Evolutionary conservation across 2,113 vertebrate species (phyloP), one percentile per base, ranked within the genome.

Genomic region (Eulemur macaco): DNA sequence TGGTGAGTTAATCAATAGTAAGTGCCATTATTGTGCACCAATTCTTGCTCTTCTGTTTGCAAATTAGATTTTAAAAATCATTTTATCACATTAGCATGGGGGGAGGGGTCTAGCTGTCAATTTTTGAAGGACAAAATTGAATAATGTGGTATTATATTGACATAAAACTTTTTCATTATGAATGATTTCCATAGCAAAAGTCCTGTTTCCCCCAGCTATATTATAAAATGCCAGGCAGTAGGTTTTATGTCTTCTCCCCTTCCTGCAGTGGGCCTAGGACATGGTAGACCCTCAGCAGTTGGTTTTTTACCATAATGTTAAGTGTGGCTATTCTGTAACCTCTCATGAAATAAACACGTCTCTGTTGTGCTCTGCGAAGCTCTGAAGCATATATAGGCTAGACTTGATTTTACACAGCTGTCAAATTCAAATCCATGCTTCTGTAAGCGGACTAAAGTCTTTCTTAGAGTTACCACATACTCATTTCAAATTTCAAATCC

Each of bases 21-120:
- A 89, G 21, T 56, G 25, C 11, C 64, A 8, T 45, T 85, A 39
- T 63, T 81, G 31, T 69, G 74, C 81, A 90, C 66, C 71, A 82
- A 88, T 92, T 63, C 85, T 92, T 90, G 15, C 25, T 69, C 42
- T 89, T 89, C 37, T 92, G 64, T 91, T 90, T 91, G 45, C 69
- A 96, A 80, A 89, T 87, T 69, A 80, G 76, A 77, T 76, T 93
- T 91, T 31, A 29, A 94, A 96, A 94, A 85, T 56, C 23, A 77
- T 82, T 77, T 63, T 39, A 93, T 87, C 69, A 77, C n/a, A 77
- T 87, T 90, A 76, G 56, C 31, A 60, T 81, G 37, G 14, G 92
- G 37, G 54, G 20, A 94, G 42, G 54, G 20, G 45, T 96, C 58
- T 45, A 86, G 39, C 42, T 47, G 76, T 90, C 69, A 20, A n/a